Conservation (phyloP, 35 echinoderm and acorn worm genomes). For the Diadema setosum region DNA sequence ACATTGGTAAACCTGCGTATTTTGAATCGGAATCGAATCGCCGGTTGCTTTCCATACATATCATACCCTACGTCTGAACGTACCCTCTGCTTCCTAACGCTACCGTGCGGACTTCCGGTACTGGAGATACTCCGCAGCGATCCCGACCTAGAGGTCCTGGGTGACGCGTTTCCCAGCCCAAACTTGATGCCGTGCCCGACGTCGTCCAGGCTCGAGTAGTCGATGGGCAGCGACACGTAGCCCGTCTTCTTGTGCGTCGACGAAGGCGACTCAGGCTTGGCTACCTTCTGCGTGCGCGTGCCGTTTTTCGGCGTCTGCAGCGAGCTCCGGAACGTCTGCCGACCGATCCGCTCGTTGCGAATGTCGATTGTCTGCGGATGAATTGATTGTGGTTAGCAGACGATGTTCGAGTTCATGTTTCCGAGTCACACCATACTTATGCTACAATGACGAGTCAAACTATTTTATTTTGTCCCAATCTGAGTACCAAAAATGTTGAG, state of each 20-base stretch:
- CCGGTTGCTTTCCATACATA: background rate
- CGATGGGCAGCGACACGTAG: conserved; percentile 53
- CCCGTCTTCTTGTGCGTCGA: conserved; percentile 29
- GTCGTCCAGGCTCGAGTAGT: conserved; percentile 59
- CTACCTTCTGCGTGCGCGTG: conserved; percentile 79
- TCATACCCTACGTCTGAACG: no score
- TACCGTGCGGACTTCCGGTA: background rate
- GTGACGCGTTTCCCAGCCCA: background rate
- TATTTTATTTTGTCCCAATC: no score
- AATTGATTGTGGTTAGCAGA: no score
- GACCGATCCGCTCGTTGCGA: conserved; percentile 60
- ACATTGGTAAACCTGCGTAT: no score
- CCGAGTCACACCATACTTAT: no score
- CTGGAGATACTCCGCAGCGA: conserved; percentile 17
- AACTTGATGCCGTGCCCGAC: conserved; percentile 64
- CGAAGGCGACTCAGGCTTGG: conserved; percentile 38
- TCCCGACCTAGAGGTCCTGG: background rate
- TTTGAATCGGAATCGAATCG: background rate
- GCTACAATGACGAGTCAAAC: no score
- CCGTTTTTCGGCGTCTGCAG: conserved; percentile 74
- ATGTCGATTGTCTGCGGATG: conserved; percentile 62
- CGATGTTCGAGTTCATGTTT: no score
- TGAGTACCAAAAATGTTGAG: no score
- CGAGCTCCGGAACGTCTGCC: conserved; percentile 48
- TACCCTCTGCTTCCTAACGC: background rate